A percentile compares a stretch with the other conserved stretches of the same genome.
These are phyloP conservation scores for Microctonus aethiopoides DNA, from an alignment of 2,888 invertebrate genomes.

Conservation along the genomic window DNA sequence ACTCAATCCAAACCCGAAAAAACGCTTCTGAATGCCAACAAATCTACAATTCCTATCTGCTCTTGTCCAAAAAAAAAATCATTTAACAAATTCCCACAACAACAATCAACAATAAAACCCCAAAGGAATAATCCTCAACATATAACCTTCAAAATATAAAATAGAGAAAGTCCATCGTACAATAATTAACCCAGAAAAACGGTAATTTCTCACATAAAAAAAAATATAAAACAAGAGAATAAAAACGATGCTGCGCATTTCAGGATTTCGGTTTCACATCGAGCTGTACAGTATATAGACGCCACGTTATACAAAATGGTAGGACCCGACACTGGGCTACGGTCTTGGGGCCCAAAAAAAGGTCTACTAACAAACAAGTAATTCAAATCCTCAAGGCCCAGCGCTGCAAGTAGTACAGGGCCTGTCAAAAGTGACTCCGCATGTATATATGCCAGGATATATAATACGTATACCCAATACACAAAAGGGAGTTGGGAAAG, in stretches of 20 bases:
- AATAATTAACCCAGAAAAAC: no score
- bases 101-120: no score
- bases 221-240: not conserved
- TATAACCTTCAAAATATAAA: no score
- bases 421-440: constrained; percentile 28
- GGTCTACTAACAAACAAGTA: constrained; percentile 41
- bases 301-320: constrained; percentile 55
- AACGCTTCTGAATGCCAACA: not conserved
- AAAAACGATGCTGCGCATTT: not conserved
- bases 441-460: no score
- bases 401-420: constrained; percentile 44
- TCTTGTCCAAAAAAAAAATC: not conserved
- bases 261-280: not conserved
- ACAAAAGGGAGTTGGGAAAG: not conserved
- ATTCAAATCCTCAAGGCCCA: constrained; percentile 3
- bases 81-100: no score
- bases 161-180: no score
- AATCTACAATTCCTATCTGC: not conserved
- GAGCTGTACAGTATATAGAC: not conserved
- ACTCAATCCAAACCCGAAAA: not conserved
- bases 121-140: no score
- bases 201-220: no score
- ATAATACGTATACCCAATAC: not conserved
- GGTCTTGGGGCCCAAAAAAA: constrained; percentile 25
- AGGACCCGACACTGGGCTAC: constrained; percentile 42